Conservation (phyloP, 2,888 invertebrate genomes). For the Chaitophorus viminalis region DNA sequence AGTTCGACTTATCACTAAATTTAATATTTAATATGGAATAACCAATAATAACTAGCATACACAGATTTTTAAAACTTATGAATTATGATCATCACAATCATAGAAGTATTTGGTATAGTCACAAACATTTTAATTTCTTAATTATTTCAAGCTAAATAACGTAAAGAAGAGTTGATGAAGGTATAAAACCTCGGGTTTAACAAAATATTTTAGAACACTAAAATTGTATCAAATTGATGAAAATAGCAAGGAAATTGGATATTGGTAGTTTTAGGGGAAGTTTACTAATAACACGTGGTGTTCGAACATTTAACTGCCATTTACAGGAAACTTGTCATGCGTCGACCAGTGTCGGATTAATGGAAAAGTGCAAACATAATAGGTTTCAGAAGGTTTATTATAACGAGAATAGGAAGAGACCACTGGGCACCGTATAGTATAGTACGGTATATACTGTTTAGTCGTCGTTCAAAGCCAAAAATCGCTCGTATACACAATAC, state of each 20-base stretch:
- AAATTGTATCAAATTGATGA: slow-evolving; percentile 2
- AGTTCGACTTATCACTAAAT: too few relatives aligned
- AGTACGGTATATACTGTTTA: too few relatives aligned
- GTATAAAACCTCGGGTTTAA: too few relatives aligned
- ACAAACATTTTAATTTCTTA: too few relatives aligned
- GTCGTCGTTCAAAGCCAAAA: slow-evolving; percentile 22
- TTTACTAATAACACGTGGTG: neutral
- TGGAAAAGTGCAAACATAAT: neutral
- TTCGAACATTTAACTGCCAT: neutral
- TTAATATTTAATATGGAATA: too few relatives aligned
- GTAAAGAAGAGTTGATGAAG: too few relatives aligned
- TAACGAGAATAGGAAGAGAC: neutral
- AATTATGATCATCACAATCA: too few relatives aligned
- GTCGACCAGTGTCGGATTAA: neutral
- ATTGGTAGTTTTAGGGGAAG: slow-evolving; percentile 18
- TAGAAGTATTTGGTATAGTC: too few relatives aligned
- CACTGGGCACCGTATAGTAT: neutral
- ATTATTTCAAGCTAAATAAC: too few relatives aligned
- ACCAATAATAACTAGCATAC: too few relatives aligned
- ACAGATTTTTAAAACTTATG: too few relatives aligned
- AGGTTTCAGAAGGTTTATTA: slow-evolving; percentile 41
- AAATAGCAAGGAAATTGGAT: neutral
- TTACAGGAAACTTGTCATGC: slow-evolving; percentile 30
- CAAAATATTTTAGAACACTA: too few relatives aligned
- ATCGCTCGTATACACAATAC: neutral